Evolutionary conservation across 2,888 invertebrate genomes (phyloP).

Genomic region (Ornithoptera priamus): DNA sequence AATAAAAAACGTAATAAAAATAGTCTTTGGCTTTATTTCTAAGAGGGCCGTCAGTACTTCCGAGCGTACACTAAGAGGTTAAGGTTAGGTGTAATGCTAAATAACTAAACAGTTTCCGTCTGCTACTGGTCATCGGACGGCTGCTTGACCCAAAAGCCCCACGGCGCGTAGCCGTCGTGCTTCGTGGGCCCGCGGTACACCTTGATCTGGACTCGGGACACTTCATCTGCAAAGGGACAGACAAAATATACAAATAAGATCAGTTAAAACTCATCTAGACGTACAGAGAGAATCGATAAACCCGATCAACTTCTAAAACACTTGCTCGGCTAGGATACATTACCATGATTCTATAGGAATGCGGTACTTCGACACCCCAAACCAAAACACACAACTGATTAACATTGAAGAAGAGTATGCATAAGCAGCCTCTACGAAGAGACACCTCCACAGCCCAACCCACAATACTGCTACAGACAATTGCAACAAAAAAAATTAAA

Average conservation of each 20-base stretch:
- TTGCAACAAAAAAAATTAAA: not conserved
- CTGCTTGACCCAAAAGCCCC: conserved; percentile 87
- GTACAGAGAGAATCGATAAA: too few relatives aligned
- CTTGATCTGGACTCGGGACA: conserved; percentile 85
- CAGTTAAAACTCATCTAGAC: not conserved
- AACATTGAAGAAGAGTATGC: too few relatives aligned
- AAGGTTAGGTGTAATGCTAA: not conserved
- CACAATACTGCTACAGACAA: too few relatives aligned
- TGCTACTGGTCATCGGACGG: conserved; percentile 79
- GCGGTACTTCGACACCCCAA: too few relatives aligned
- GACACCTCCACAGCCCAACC: too few relatives aligned
- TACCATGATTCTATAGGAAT: too few relatives aligned
- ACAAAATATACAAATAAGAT: not conserved
- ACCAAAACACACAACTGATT: too few relatives aligned
- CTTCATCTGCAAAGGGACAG: conserved; percentile 67
- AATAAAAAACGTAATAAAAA: conserved; percentile 16
- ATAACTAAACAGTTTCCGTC: not conserved
- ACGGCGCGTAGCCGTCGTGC: conserved; percentile 83
- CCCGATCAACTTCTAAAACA: too few relatives aligned
- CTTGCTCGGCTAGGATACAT: too few relatives aligned
- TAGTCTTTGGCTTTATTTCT: conserved; percentile 33
- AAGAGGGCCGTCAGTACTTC: conserved; percentile 16
- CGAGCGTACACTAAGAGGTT: conserved; percentile 14
- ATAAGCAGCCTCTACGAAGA: too few relatives aligned
- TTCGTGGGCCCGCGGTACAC: conserved; percentile 86